phyloP scores from a whole-genome alignment of 1,140 invertebrate genomes.

The Riptortus pedestris region DNA sequence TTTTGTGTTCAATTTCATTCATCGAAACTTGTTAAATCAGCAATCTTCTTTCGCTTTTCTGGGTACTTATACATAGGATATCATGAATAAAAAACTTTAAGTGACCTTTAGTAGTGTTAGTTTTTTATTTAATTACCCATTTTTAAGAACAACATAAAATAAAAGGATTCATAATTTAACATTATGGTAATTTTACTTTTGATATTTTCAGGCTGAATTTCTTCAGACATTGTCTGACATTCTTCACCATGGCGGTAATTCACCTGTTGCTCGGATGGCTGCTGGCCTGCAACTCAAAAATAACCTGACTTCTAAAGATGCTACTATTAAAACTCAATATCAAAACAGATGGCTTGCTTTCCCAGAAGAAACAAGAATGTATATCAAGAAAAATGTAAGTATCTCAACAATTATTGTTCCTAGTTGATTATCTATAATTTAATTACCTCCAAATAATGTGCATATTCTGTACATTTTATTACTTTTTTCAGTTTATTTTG shows the following conservation, averaged over 20 bases:
- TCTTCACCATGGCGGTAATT: conserved; percentile 76
- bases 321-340: conserved; percentile 64
- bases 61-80: too few species aligned
- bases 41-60: too few species aligned
- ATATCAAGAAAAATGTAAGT: conserved; percentile 93
- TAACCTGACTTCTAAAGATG: conserved; percentile 93
- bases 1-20: neutral
- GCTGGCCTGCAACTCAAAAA: conserved; percentile 98
- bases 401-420: neutral
- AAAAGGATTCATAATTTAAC: too few species aligned
- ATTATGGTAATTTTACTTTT: too few species aligned
- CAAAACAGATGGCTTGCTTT: conserved; percentile 87
- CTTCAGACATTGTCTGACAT: conserved; percentile 89
- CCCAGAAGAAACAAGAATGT: conserved; percentile 70
- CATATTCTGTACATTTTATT: too few species aligned
- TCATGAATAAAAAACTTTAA: too few species aligned
- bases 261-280: conserved; percentile 89
- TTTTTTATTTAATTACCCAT: neutral
- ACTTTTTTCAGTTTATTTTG: too few species aligned
- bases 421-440: conserved; percentile 16
- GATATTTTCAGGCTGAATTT: conserved; percentile 64
- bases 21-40: too few species aligned
- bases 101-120: neutral
- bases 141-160: too few species aligned
- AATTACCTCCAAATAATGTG: too few species aligned